Conservation (phyloP, 1,140 invertebrate genomes). For the Catajapyx aquilonaris region DNA sequence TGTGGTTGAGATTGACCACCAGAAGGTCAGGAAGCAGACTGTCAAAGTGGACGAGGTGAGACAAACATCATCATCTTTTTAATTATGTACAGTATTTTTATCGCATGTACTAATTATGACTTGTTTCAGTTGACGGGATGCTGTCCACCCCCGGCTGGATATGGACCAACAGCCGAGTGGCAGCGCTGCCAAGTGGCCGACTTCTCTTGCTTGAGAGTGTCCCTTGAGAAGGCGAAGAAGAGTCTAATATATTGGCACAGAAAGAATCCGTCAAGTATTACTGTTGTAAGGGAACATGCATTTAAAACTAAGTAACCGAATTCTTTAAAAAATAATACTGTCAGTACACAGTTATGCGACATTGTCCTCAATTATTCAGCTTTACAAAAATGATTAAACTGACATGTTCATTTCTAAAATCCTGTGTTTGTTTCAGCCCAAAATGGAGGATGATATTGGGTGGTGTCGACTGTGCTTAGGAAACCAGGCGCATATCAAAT, state of each 20-base stretch:
- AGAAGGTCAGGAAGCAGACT: slow-evolving; percentile 20
- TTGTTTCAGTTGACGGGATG: slow-evolving; percentile 21
- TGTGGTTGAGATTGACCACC: slow-evolving; percentile 25
- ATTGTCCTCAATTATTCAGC: slow-evolving; percentile 16
- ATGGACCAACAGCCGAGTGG: slow-evolving; percentile 24
- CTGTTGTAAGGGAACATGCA: no score
- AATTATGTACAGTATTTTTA: not conserved
- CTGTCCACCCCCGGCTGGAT: slow-evolving; percentile 22
- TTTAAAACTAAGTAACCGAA: no score
- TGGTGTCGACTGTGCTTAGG: slow-evolving; percentile 25
- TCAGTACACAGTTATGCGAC: slow-evolving; percentile 8
- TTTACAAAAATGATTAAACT: slow-evolving; percentile 15
- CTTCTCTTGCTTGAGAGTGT: slow-evolving; percentile 26
- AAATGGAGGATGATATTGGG: slow-evolving; percentile 17
- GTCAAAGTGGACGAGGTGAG: slow-evolving; percentile 15
- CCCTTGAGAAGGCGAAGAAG: slow-evolving; percentile 15
- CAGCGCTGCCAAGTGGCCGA: slow-evolving; percentile 26
- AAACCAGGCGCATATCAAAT: no score
- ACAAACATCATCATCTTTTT: not conserved
- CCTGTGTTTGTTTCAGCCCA: slow-evolving; percentile 11
- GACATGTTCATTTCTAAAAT: slow-evolving; percentile 18
- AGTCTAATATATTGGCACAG: no score
- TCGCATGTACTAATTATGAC: slow-evolving; percentile 14
- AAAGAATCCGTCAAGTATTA: not conserved
- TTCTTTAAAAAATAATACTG: slow-evolving; percentile 9